Base-by-base conservation (phyloP, 2,888 invertebrate species). In the Poecilus cupreus region DNA sequence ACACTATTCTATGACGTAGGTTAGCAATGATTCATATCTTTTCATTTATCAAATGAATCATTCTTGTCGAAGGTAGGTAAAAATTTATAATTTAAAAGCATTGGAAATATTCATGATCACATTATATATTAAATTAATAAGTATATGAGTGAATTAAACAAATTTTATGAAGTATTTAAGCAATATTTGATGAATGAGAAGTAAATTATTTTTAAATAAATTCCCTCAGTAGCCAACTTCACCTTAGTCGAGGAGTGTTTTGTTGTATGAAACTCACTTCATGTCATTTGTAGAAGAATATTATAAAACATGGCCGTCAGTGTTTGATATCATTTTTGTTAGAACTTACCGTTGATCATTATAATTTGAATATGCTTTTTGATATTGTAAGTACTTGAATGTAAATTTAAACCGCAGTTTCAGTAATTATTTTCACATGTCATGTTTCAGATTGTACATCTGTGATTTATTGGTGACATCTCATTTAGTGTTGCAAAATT, bases 401-500 rank as follows among this genome's bases (percentile, higher is more conserved):
- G 37, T n/a, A 39, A 39, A 77, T 77, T 77, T 57, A 20, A 60
- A 39, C 24, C 46, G n/a, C n/a, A 72, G 43, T 72, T 72, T 72
- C n/a, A 46, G 43, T 72, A 46, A 72, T 72, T 46, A 72, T 16
- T 72, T 24, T 22, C 13, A 8, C 46, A 46, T 46, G 39, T 46
- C 68, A 51, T 68, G 46, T 46, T 78, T 16, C 49, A 78, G 78
- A 64, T 64, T 49, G 49, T 78, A 49, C 49, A 49, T 46, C 24
- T 32, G 68, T 78, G 68, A 78, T 78, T 78, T 78, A 64, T 64
- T 43, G 51, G 78, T 87, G 86, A 86, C 86, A 86, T 86, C 83
- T 85, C 82, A 64, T 70, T 80, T 82, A 72, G 64, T 83, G 84
- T 85, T 86, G 85, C 85, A 86, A 83, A 84, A 85, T 84, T 85